Conservation (phyloP, 2,888 invertebrate species). For the Drosophila leonis region DNA sequence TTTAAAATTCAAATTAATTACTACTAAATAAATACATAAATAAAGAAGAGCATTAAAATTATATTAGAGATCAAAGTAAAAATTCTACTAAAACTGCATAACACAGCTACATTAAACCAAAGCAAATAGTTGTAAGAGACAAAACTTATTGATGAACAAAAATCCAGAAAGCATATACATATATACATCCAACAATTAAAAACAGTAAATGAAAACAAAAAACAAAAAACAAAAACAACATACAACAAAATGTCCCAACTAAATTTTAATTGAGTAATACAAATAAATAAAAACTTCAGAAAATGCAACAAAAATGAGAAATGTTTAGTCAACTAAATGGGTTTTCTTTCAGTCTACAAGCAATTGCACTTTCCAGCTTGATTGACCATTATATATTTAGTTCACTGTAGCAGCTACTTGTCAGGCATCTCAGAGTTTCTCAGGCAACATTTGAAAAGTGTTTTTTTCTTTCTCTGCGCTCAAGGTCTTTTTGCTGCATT, state of each 20-base stretch:
- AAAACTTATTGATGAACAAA: slow-evolving; percentile 50
- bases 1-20: slow-evolving; percentile 76
- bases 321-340: not conserved
- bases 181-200: slow-evolving; percentile 41
- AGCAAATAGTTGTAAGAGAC: slow-evolving; percentile 52
- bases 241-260: slow-evolving; percentile 73
- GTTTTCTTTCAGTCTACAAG: not conserved
- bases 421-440: not conserved
- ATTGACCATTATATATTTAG: slow-evolving; percentile 9
- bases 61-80: slow-evolving; percentile 71
- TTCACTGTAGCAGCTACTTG: slow-evolving; percentile 7
- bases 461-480: not conserved
- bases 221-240: slow-evolving; percentile 27
- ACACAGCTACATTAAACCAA: slow-evolving; percentile 58
- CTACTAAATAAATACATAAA: slow-evolving; percentile 50
- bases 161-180: slow-evolving; percentile 44
- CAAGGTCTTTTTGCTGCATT: slow-evolving; percentile 54
- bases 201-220: slow-evolving; percentile 26
- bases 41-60: slow-evolving; percentile 63
- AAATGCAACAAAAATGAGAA: slow-evolving; percentile 34
- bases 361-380: not conserved
- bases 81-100: slow-evolving; percentile 69
- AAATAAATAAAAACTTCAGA: slow-evolving; percentile 69
- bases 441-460: not conserved
- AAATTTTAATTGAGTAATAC: slow-evolving; percentile 80